Conservation (phyloP, 1,140 invertebrate genomes). For the Anastatus disparis region DNA sequence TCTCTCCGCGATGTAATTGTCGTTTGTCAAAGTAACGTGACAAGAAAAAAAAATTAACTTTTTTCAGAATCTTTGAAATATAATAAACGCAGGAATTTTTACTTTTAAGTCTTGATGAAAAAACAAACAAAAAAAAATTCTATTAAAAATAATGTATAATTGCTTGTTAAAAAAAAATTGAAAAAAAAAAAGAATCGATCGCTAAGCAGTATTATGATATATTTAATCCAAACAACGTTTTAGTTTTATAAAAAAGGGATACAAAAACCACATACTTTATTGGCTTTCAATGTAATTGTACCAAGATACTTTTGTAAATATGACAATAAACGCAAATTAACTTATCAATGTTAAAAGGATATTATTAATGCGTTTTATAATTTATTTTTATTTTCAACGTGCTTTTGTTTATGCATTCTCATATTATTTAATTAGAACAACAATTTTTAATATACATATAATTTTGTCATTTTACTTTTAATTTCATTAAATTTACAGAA, state of each 20-base stretch:
- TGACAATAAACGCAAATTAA: constrained; percentile 39
- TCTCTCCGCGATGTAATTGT: too few relatives aligned
- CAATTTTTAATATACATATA: too few relatives aligned
- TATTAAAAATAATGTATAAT: constrained; percentile 23
- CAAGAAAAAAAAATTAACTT: too few relatives aligned
- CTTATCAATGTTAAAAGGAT: constrained; percentile 30
- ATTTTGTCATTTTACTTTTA: too few relatives aligned
- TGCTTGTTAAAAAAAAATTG: not conserved
- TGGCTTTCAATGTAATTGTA: constrained; percentile 37
- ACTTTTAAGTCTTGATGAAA: constrained; percentile 1
- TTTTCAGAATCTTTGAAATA: too few relatives aligned
- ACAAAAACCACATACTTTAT: constrained; percentile 24
- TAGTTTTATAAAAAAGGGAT: constrained; percentile 22
- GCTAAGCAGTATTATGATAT: constrained; percentile 30
- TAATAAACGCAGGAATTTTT: constrained; percentile 4
- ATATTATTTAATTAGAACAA: too few relatives aligned
- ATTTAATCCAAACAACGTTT: constrained; percentile 25
- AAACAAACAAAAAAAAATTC: too few relatives aligned
- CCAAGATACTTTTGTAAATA: constrained; percentile 38
- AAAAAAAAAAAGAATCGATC: not conserved
- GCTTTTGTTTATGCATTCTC: too few relatives aligned
- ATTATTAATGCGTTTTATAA: constrained; percentile 24
- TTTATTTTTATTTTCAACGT: too few relatives aligned
- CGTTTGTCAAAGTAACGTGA: not conserved
- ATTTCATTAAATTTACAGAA: too few relatives aligned